Conservation (phyloP, 2,888 invertebrate genomes). For the Melitaea athalia region DNA sequence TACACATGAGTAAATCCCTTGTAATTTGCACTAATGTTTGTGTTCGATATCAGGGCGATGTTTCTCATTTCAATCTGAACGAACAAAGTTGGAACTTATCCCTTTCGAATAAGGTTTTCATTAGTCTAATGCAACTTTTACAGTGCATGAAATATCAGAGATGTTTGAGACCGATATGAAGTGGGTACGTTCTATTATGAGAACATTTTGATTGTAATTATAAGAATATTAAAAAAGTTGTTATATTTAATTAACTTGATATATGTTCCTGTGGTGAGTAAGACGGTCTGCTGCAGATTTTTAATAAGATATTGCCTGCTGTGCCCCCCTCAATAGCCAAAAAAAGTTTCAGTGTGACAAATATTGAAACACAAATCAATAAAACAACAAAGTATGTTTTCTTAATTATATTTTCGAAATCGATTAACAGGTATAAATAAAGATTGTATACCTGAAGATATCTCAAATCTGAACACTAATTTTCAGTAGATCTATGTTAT, state of each 20-base stretch:
- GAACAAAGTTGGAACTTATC: background rate
- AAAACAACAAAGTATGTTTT: too few relatives aligned
- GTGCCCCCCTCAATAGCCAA: too few relatives aligned
- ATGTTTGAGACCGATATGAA: slow-evolving; percentile 7
- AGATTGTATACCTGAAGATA: too few relatives aligned
- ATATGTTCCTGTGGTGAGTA: background rate
- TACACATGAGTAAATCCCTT: slow-evolving; percentile 13
- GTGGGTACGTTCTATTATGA: slow-evolving; percentile 1
- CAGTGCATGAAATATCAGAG: slow-evolving; percentile 10
- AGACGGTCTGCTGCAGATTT: too few relatives aligned
- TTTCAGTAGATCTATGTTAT: too few relatives aligned
- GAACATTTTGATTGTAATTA: background rate
- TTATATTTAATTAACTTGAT: background rate
- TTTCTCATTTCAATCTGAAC: background rate
- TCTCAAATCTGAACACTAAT: too few relatives aligned
- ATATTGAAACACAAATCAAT: background rate
- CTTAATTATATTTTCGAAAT: too few relatives aligned
- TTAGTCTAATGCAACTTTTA: background rate
- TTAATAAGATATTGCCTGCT: too few relatives aligned
- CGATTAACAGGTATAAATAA: too few relatives aligned
- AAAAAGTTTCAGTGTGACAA: too few relatives aligned
- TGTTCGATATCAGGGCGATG: slow-evolving; percentile 13
- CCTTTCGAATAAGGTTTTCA: background rate
- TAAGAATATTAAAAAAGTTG: background rate
- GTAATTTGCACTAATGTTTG: slow-evolving; percentile 29